phyloP scores from a whole-genome alignment of 2,888 invertebrate species.

The Ormyrus labotus region DNA sequence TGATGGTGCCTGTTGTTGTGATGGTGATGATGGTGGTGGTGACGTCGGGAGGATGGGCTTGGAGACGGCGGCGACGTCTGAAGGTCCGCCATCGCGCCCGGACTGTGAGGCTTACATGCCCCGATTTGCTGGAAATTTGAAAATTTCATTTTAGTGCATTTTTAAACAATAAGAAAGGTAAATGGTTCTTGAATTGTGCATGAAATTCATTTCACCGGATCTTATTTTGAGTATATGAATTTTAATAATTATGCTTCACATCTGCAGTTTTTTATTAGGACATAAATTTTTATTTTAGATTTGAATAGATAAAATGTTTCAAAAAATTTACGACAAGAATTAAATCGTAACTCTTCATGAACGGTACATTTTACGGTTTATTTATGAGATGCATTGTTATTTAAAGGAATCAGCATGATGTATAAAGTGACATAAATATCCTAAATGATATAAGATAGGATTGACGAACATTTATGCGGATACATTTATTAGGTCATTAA shows the following conservation, averaged over 20 bases:
- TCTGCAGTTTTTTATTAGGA: too few species aligned
- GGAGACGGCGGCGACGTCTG: slow-evolving; percentile 75
- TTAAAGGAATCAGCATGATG: slow-evolving; percentile 15
- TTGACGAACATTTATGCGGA: too few species aligned
- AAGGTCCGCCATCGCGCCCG: slow-evolving; percentile 65
- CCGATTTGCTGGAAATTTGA: slow-evolving; percentile 64
- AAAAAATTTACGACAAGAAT: slow-evolving; percentile 16
- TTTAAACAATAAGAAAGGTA: too few species aligned
- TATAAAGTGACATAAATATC: too few species aligned
- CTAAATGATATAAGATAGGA: too few species aligned
- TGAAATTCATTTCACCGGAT: too few species aligned
- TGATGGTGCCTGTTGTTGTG: slow-evolving; percentile 72
- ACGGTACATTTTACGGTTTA: slow-evolving; percentile 26
- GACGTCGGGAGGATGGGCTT: slow-evolving; percentile 73
- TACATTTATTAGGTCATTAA: too few species aligned
- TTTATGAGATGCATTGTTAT: slow-evolving; percentile 8
- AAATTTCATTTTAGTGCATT: too few species aligned
- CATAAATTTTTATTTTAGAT: too few species aligned
- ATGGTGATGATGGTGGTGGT: slow-evolving; percentile 73
- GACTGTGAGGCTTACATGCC: slow-evolving; percentile 59
- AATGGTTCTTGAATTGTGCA: too few species aligned
- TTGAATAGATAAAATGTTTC: slow-evolving; percentile 13
- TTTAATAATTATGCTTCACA: too few species aligned
- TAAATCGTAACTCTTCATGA: not conserved
- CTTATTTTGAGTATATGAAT: too few species aligned